These are phyloP conservation scores for Diplodus sargus DNA, from an alignment of 2,797 vertebrate species.

Conservation along the genomic window DNA sequence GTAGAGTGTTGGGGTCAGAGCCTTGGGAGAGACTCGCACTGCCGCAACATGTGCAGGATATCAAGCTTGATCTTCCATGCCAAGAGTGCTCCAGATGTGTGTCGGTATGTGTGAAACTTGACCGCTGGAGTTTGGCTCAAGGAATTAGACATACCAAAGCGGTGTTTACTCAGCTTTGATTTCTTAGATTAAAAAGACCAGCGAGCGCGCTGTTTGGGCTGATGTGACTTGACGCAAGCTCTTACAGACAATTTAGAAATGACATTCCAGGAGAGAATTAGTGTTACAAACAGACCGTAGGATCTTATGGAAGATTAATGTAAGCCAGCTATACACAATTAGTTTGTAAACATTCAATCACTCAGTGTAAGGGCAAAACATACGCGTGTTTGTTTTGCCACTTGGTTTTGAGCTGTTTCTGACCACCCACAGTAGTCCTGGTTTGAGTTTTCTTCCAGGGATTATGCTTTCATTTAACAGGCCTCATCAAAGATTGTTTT, in stretches of 20 bases:
- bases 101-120: slow-evolving; percentile 80
- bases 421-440: slow-evolving; percentile 81
- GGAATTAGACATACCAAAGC: slow-evolving; percentile 76
- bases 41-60: slow-evolving; percentile 74
- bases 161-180: slow-evolving; percentile 85
- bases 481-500: slow-evolving; percentile 61
- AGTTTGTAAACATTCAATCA: slow-evolving; percentile 82
- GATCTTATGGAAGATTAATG: slow-evolving; percentile 61
- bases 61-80: slow-evolving; percentile 69
- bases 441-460: slow-evolving; percentile 63
- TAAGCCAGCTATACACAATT: slow-evolving; percentile 63
- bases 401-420: slow-evolving; percentile 69
- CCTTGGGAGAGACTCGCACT: slow-evolving; percentile 45
- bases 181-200: slow-evolving; percentile 80
- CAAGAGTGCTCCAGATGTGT: slow-evolving; percentile 75
- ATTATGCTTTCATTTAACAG: slow-evolving; percentile 58
- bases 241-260: slow-evolving; percentile 58
- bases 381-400: slow-evolving; percentile 70
- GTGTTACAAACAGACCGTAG: slow-evolving; percentile 58
- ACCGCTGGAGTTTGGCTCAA: slow-evolving; percentile 72
- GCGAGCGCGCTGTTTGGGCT: slow-evolving; percentile 52
- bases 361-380: slow-evolving; percentile 49
- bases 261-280: slow-evolving; percentile 63
- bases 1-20: slow-evolving; percentile 67
- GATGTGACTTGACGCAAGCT: slow-evolving; percentile 62